Conservation (phyloP, 2,888 invertebrate genomes). For the Tribolium freemani region DNA sequence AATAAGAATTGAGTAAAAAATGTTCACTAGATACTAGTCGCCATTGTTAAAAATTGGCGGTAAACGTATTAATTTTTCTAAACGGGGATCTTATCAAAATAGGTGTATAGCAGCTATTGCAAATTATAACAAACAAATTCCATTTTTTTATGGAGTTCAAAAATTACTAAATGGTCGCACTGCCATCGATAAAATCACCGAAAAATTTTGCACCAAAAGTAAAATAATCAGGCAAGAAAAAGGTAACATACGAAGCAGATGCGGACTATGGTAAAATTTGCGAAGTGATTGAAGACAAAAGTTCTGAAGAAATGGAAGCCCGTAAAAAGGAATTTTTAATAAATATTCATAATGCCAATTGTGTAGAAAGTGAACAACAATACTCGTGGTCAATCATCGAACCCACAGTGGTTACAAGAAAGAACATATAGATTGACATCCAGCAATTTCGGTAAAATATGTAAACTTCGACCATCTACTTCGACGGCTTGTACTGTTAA, state of each 20-base stretch:
- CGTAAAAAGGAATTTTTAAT: not conserved
- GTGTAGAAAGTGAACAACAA: not conserved
- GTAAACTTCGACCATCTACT: slow-evolving; percentile 14
- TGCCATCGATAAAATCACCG: not conserved
- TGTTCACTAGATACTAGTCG: too few relatives aligned
- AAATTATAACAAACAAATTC: too few relatives aligned
- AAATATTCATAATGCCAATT: not conserved
- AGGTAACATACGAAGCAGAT: not conserved
- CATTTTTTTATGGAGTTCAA: slow-evolving; percentile 19
- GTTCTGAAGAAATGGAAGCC: not conserved
- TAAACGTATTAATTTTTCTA: slow-evolving; percentile 58
- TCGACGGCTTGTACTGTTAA: not conserved
- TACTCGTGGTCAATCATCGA: not conserved
- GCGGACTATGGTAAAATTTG: not conserved
- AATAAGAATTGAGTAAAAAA: too few relatives aligned
- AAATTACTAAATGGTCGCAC: not conserved
- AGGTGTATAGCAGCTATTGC: too few relatives aligned
- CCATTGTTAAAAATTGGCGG: too few relatives aligned
- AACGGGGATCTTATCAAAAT: slow-evolving; percentile 55
- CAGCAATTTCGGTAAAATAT: slow-evolving; percentile 15
- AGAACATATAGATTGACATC: slow-evolving; percentile 4
- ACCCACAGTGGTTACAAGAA: slow-evolving; percentile 11
- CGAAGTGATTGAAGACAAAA: not conserved
- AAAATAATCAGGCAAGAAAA: not conserved
- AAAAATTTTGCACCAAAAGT: not conserved